phyloP scores from a whole-genome alignment of 2,113 vertebrate genomes.

The Prionailurus bengalensis region DNA sequence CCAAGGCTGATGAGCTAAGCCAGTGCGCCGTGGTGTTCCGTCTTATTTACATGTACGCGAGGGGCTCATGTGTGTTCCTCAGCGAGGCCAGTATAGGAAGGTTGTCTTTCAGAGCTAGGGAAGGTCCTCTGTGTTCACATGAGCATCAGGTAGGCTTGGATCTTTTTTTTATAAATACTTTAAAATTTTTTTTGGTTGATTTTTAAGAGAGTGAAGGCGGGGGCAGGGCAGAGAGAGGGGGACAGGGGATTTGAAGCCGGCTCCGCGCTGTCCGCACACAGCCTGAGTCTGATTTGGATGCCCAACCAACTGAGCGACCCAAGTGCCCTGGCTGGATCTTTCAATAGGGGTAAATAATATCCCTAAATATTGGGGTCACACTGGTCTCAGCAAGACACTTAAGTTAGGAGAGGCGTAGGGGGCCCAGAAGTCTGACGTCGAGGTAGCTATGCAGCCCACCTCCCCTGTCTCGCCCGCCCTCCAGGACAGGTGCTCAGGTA shows the following conservation, averaged over 20 bases:
- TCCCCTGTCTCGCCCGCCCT: accelerated
- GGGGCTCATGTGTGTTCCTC: accelerated
- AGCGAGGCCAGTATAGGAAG: neutral
- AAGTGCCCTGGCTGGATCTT: neutral
- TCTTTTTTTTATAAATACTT: neutral
- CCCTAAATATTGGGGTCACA: too few relatives aligned
- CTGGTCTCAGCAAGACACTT: neutral
- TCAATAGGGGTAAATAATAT: neutral
- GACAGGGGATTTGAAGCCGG: too few relatives aligned
- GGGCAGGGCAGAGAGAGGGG: too few relatives aligned
- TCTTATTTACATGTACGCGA: accelerated
- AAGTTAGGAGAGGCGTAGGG: neutral
- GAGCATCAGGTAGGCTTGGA: neutral
- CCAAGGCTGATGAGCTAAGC: neutral
- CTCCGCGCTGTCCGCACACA: too few relatives aligned
- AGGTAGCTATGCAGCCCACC: neutral
- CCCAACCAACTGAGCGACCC: too few relatives aligned
- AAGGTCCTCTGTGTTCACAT: neutral
- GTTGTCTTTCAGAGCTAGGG: neutral
- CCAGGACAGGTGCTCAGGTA: neutral
- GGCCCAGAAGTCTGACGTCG: neutral
- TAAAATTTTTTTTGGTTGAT: too few relatives aligned
- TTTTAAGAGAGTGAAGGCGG: too few relatives aligned
- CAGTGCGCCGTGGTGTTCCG: accelerated
- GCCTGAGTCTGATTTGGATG: too few relatives aligned